Evolutionary conservation across 2,797 vertebrate species (phyloP), one percentile per base, ranked within the genome.

Genomic region (Oreortyx pictus): DNA sequence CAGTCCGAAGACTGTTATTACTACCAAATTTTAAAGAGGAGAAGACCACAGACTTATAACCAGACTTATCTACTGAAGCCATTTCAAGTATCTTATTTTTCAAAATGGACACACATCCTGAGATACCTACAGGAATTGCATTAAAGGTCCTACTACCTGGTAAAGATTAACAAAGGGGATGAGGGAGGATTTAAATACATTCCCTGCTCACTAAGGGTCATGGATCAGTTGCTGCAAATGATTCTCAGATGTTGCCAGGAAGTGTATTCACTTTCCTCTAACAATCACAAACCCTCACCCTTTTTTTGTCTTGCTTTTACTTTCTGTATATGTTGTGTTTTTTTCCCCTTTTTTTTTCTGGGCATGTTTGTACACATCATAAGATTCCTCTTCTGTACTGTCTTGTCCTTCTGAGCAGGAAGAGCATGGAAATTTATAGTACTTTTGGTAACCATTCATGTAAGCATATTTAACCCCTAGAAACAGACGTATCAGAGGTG

Each of bases 161-260:
- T 46, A 88, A 93, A 90, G 86, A 94, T 86, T 89, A 92, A 84
- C 89, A 54, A 62, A 83, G 57, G 18, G 54, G 15, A 7, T 70
- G 66, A 87, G 87, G 89, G 57, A 94, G 87, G 82, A 76, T 91
- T 88, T 62, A 60, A 81, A 90, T 93, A 57, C 90, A 67, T 92
- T 81, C 71, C 83, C 73, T 57, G 3, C 86, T 90, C 84, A 56
- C 70, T 82, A 41, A 72, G 74, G 43, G 84, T 93, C 84, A 49
- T 31, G 70, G 71, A 92, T 95, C 37, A 3, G 73, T 54, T 83
- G 90, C 73, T 92, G 90, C 73, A 94, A 95, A 96, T 79, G 90
- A 86, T 67, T 94, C 79, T 96, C 90, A 95, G 90, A 94, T 89
- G 89, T 92, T 92, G 92, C 93, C 90, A 90, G 80, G 93, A 96